Evolutionary conservation across 2,888 invertebrate species (phyloP).

Genomic region (Harpalus rufipes): DNA sequence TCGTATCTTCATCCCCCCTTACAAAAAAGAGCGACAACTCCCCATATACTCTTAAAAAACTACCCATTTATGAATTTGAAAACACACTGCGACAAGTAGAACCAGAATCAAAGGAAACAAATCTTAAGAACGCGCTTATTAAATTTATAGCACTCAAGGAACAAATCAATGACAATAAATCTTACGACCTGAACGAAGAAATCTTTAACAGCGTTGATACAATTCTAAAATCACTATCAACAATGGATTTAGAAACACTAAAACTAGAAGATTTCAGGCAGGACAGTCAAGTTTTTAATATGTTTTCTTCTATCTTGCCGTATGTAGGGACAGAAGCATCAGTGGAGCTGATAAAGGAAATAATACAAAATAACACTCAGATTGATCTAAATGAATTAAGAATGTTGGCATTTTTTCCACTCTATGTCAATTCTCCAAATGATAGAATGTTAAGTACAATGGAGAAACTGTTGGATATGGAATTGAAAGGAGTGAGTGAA

Average conservation of each 20-base stretch:
- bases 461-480: slow-evolving; percentile 49
- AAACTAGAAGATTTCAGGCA: slow-evolving; percentile 15
- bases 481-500: slow-evolving; percentile 8
- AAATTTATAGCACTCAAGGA: slow-evolving; percentile 22
- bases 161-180: slow-evolving; percentile 30
- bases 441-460: slow-evolving; percentile 27
- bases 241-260: slow-evolving; percentile 47
- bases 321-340: slow-evolving; percentile 51
- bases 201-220: slow-evolving; percentile 35
- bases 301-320: slow-evolving; percentile 36
- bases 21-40: slow-evolving; percentile 32
- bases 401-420: slow-evolving; percentile 30
- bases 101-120: slow-evolving; percentile 17
- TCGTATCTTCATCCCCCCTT: background rate
- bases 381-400: slow-evolving; percentile 33
- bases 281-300: slow-evolving; percentile 18
- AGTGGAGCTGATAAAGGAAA: slow-evolving; percentile 45
- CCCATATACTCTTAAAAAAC: slow-evolving; percentile 17
- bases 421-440: slow-evolving; percentile 22
- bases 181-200: slow-evolving; percentile 8
- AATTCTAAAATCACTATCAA: slow-evolving; percentile 15
- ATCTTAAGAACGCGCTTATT: slow-evolving; percentile 5
- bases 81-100: slow-evolving; percentile 2
- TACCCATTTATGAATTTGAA: slow-evolving; percentile 34
- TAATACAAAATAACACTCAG: slow-evolving; percentile 22